phyloP scores from a whole-genome alignment of 2,888 invertebrate species.

The Pristionchus maxplancki region DNA sequence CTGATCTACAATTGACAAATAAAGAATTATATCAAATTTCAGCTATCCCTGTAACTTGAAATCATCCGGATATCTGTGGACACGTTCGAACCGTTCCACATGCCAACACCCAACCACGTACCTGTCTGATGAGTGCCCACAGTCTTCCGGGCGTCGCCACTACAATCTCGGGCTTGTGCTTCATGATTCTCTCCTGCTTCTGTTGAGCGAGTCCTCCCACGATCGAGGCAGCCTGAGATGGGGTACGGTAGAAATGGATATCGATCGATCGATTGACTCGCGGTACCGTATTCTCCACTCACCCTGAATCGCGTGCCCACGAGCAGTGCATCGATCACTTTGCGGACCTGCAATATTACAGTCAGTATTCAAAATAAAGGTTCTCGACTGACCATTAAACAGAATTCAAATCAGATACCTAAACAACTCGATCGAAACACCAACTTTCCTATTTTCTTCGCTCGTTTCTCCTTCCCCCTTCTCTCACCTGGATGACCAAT shows the following conservation, averaged over 20 bases:
- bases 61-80: neutral
- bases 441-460: slow-evolving; percentile 69
- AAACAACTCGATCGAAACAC: neutral
- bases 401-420: no score
- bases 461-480: neutral
- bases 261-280: neutral
- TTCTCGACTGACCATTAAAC: no score
- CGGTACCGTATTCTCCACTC: slow-evolving; percentile 55
- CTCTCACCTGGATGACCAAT: slow-evolving; percentile 91
- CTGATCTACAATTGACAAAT: neutral
- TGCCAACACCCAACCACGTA: slow-evolving; percentile 54
- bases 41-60: no score
- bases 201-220: slow-evolving; percentile 95
- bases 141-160: slow-evolving; percentile 97
- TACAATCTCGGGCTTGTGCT: slow-evolving; percentile 89
- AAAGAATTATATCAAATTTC: neutral
- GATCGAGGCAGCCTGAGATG: slow-evolving; percentile 85
- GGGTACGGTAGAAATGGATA: neutral
- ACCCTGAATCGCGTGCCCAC: slow-evolving; percentile 85
- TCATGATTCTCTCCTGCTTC: slow-evolving; percentile 90
- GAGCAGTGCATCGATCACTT: slow-evolving; percentile 87
- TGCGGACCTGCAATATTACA: slow-evolving; percentile 86
- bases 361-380: no score
- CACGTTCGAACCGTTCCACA: neutral
- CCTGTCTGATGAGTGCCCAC: slow-evolving; percentile 92